A percentile compares a stretch with the other conserved stretches of the same genome.
Evolutionary conservation across 2,888 invertebrate species (phyloP).

Genomic region (Andrena praecox): DNA sequence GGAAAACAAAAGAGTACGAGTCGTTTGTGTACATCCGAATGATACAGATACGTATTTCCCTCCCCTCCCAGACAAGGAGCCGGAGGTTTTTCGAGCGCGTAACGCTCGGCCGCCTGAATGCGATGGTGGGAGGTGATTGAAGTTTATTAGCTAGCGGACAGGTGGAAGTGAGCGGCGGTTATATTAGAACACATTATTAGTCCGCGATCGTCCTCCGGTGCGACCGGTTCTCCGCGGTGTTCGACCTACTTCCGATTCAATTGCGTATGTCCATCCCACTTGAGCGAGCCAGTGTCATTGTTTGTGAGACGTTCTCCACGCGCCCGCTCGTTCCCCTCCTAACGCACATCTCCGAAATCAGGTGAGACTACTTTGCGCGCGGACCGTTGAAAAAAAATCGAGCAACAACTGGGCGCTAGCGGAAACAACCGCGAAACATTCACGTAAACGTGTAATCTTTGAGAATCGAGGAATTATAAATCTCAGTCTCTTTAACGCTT

Average conservation of each 20-base stretch:
- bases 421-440: no score
- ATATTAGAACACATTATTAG: conserved; percentile 75
- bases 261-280: conserved; percentile 50
- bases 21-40: conserved; percentile 42
- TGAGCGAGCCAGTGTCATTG: conserved; percentile 46
- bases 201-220: conserved; percentile 71
- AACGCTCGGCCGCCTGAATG: conserved; percentile 59
- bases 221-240: conserved; percentile 66
- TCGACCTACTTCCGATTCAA: conserved; percentile 56
- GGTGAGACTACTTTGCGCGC: conserved; percentile 55
- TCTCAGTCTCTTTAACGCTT: neutral
- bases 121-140: conserved; percentile 72
- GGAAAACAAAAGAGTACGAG: conserved; percentile 16
- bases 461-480: no score
- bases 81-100: conserved; percentile 46
- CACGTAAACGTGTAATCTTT: neutral
- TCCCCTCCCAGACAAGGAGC: conserved; percentile 24
- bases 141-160: conserved; percentile 72
- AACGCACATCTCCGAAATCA: conserved; percentile 32
- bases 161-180: conserved; percentile 70
- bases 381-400: neutral
- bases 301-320: conserved; percentile 40
- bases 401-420: neutral
- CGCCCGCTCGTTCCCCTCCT: conserved; percentile 31
- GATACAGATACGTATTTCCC: conserved; percentile 35